Evolutionary conservation across 2,888 invertebrate genomes (phyloP).

Genomic region (Incurvaria masculella): DNA sequence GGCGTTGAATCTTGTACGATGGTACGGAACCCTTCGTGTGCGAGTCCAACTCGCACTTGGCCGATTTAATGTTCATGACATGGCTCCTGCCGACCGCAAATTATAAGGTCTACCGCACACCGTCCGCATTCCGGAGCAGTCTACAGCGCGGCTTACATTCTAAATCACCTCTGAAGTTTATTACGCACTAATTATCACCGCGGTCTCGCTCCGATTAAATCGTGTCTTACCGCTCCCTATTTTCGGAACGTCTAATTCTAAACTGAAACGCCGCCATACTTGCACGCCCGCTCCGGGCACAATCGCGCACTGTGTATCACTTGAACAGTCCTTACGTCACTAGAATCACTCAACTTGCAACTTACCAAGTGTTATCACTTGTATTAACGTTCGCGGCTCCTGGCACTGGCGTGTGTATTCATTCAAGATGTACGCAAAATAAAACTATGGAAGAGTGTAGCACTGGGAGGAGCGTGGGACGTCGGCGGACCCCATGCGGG

Average conservation of each 20-base stretch:
- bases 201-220: not conserved
- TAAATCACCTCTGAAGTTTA: not conserved
- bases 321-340: not conserved
- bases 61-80: too few relatives aligned
- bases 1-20: too few relatives aligned
- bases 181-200: not conserved
- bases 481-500: conserved; percentile 55
- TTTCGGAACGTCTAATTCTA: not conserved
- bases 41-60: too few relatives aligned
- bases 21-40: too few relatives aligned
- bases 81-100: too few relatives aligned
- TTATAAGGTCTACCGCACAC: too few relatives aligned
- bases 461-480: conserved; percentile 39
- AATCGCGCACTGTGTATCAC: too few relatives aligned
- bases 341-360: not conserved
- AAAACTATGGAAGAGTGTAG: not conserved
- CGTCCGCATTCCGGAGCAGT: too few relatives aligned
- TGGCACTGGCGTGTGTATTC: not conserved
- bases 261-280: too few relatives aligned
- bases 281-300: too few relatives aligned
- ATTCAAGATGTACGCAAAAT: not conserved
- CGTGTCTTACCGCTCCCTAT: not conserved
- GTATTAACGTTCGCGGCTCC: not conserved
- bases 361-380: not conserved
- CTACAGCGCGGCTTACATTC: too few relatives aligned